phyloP scores from a whole-genome alignment of 1,140 invertebrate genomes.

The Drosophila trapezifrons region DNA sequence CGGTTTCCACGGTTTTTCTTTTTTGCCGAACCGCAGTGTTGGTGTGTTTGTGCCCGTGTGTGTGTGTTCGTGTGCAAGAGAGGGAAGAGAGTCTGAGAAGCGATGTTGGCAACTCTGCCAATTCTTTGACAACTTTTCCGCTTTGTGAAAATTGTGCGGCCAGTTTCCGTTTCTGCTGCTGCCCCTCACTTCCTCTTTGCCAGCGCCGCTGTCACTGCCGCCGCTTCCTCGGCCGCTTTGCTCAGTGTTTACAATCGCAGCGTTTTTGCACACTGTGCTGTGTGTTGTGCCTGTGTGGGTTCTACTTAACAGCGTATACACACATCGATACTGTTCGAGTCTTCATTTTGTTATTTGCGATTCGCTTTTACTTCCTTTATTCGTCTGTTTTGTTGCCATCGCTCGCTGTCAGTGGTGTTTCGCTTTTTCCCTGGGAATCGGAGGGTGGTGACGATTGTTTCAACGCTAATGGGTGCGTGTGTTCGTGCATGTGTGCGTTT shows the following conservation, averaged over 20 bases:
- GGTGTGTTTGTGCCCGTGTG: slow-evolving; percentile 7
- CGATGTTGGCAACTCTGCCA: slow-evolving; percentile 56
- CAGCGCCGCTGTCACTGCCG: not conserved
- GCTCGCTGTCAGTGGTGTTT: slow-evolving; percentile 35
- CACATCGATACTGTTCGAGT: slow-evolving; percentile 34
- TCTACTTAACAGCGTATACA: slow-evolving; percentile 50
- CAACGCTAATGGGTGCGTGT: slow-evolving; percentile 22
- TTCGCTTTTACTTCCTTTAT: slow-evolving; percentile 80
- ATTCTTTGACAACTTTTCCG: slow-evolving; percentile 64
- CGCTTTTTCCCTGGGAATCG: slow-evolving; percentile 13
- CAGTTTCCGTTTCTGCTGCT: slow-evolving; percentile 46
- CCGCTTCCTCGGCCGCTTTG: slow-evolving; percentile 22
- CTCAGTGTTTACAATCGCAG: slow-evolving; percentile 51
- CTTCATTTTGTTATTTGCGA: slow-evolving; percentile 78
- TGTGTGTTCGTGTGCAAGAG: slow-evolving; percentile 19
- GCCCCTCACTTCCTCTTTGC: slow-evolving; percentile 18
- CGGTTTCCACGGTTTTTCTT: slow-evolving; percentile 51
- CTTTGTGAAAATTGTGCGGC: slow-evolving; percentile 60
- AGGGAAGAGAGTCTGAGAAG: slow-evolving; percentile 24
- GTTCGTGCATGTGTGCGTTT: slow-evolving; percentile 24
- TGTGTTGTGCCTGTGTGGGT: slow-evolving; percentile 25
- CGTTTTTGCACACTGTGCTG: slow-evolving; percentile 46
- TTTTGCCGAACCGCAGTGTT: slow-evolving; percentile 36
- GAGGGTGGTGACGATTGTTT: slow-evolving; percentile 55
- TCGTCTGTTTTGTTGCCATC: slow-evolving; percentile 59